These are phyloP conservation scores for Petrolisthes manimaculis DNA, from an alignment of 2,888 invertebrate species.

Conservation along the genomic window DNA sequence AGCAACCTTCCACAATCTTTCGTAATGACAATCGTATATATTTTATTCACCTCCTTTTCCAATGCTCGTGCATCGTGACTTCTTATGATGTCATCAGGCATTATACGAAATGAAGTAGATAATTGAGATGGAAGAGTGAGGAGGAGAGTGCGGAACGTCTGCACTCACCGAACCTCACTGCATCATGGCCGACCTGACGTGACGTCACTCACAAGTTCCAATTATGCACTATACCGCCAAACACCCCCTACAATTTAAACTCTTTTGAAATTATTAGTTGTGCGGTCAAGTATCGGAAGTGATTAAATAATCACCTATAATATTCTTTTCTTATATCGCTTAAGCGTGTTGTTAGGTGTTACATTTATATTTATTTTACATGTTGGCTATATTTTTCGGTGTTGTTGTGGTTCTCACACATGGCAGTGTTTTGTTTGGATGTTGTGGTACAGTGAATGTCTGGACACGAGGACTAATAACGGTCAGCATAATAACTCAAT, in stretches of 20 bases:
- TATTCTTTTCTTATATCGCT: not conserved
- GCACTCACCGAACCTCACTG: constrained; percentile 13
- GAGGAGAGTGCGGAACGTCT: constrained; percentile 35
- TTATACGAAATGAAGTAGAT: not conserved
- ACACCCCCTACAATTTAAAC: too few relatives aligned
- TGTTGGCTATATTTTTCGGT: not conserved
- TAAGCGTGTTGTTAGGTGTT: not conserved
- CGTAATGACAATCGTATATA: not conserved
- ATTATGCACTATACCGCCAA: not conserved
- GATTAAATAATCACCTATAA: not conserved
- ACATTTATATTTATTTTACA: too few relatives aligned
- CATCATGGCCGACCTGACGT: constrained; percentile 53
- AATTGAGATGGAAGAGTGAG: not conserved
- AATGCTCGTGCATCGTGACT: constrained; percentile 39
- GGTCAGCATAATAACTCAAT: too few relatives aligned
- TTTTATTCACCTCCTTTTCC: constrained; percentile 25
- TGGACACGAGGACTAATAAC: not conserved
- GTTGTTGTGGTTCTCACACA: not conserved
- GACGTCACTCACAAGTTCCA: constrained; percentile 41
- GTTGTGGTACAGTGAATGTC: not conserved
- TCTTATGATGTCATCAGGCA: constrained; percentile 19
- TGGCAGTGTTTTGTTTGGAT: constrained; percentile 15
- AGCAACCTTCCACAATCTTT: constrained; percentile 32
- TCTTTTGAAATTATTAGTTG: too few relatives aligned
- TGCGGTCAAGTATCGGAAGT: too few relatives aligned